These are phyloP conservation scores for Chaetogeoica ovagalla DNA, from an alignment of 2,888 invertebrate species.

Conservation along the genomic window DNA sequence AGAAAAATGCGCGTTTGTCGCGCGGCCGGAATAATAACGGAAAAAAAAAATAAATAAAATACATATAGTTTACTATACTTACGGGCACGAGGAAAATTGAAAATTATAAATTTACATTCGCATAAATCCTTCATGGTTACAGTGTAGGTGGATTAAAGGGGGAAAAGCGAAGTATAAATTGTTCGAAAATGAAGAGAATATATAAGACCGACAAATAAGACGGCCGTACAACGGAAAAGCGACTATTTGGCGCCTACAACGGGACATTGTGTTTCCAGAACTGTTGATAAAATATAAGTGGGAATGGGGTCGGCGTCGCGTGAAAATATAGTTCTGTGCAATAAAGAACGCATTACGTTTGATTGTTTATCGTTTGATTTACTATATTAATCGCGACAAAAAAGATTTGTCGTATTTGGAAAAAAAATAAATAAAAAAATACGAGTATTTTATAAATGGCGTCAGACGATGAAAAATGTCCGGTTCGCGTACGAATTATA, in stretches of 20 bases:
- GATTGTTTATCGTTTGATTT: neutral
- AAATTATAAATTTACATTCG: too few species aligned
- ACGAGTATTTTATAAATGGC: neutral
- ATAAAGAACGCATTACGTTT: neutral
- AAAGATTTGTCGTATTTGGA: neutral
- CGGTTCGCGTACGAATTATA: neutral
- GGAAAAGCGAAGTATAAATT: slow-evolving; percentile 1
- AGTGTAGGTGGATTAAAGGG: too few species aligned
- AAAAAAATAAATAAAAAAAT: neutral
- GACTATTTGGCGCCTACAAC: slow-evolving; percentile 26
- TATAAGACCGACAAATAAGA: too few species aligned
- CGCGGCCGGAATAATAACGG: too few species aligned
- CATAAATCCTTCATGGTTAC: too few species aligned
- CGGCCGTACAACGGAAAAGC: slow-evolving; percentile 3
- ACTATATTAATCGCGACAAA: neutral
- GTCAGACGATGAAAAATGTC: neutral
- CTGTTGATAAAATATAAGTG: neutral
- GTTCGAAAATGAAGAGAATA: slow-evolving; percentile 6
- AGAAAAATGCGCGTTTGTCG: too few species aligned
- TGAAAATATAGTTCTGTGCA: neutral
- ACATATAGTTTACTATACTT: too few species aligned
- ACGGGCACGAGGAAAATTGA: too few species aligned
- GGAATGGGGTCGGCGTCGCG: neutral
- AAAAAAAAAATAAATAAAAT: too few species aligned
- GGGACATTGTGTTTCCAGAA: neutral